Evolutionary conservation across 2,113 vertebrate species (phyloP), one percentile per base, ranked within the genome.

Genomic region (Pavo muticus): DNA sequence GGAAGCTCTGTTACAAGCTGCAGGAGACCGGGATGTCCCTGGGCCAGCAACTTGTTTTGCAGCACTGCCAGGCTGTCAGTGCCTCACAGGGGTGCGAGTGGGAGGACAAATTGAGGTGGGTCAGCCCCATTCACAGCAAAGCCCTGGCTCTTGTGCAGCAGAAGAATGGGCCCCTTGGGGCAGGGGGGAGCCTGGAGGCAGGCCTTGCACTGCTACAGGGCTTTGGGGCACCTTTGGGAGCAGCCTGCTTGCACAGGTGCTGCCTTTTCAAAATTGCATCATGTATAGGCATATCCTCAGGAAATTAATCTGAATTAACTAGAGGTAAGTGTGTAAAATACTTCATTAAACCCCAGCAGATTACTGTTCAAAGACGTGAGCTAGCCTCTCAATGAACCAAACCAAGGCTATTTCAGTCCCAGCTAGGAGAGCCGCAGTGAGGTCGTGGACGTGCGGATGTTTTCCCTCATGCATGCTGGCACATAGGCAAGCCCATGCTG

Each of bases 331-430:
- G 65, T 71, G 73, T 81, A 61, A 94, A 94, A 64, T 29, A 80
- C 82, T 47, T 93, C 57, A 40, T 95, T 80, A 91, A 91, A 72
- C 24, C 29, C 10, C 64, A 85, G 75, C 39, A 77, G 30, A 35
- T 50, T 39, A 32, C 0, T 0, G 57, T 8, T 14, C 42, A 16
- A 56, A 57, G 73, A 71, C 32, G 18, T 54, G 80, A 52, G 25
- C 59, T 7, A 48, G 23, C 11, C 20, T 71, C 60, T 17, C 40
- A 74, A 56, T 7, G n/a, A 90, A 91, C 20, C 47, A 56, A 27
- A 88, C 50, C 4, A 52, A 48, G 75, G 15, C 39, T 63, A 4
- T 54, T 69, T 68, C 13, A 9, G 42, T 74, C 91, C 35, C 42
- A 71, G 52, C 64, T 39, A 68, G 57, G 8, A 79, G 21, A 59